Evolutionary conservation across 2,797 vertebrate genomes (phyloP).

Genomic region (Sebastes nivosus): DNA sequence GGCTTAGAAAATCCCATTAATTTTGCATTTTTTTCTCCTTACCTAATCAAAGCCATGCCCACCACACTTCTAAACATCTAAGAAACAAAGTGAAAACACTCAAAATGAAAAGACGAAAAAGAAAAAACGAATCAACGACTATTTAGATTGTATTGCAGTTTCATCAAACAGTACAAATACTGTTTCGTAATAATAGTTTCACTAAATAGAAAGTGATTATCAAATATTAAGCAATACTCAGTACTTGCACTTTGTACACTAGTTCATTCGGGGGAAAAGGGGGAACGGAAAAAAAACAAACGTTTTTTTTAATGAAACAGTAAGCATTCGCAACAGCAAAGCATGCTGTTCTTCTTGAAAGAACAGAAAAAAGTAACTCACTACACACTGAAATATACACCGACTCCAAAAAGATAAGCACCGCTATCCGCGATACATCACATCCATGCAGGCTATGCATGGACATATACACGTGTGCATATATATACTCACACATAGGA

Average conservation of each 20-base stretch:
- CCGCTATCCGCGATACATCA: conserved; percentile 85
- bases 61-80: conserved; percentile 89
- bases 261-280: conserved; percentile 85
- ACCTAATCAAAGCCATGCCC: conserved; percentile 95
- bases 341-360: conserved; percentile 89
- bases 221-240: conserved; percentile 93
- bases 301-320: conserved; percentile 78
- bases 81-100: conserved; percentile 84
- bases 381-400: conserved; percentile 81
- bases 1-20: conserved; percentile 93
- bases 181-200: conserved; percentile 88
- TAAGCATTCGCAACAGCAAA: conserved; percentile 91
- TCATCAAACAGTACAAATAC: conserved; percentile 92
- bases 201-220: conserved; percentile 94
- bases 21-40: conserved; percentile 88
- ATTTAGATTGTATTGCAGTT: conserved; percentile 97
- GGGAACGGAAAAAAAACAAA: conserved; percentile 65
- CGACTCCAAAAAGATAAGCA: conserved; percentile 88
- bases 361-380: conserved; percentile 82
- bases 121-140: conserved; percentile 83
- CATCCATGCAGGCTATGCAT: conserved; percentile 83
- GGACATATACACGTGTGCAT: conserved; percentile 80
- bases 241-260: conserved; percentile 91
- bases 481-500: conserved; percentile 84
- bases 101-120: conserved; percentile 77